A percentile compares a stretch with the other conserved stretches of the same genome.
Conservation (phyloP, 2,888 invertebrate genomes). For the Watsonalla cultraria region DNA sequence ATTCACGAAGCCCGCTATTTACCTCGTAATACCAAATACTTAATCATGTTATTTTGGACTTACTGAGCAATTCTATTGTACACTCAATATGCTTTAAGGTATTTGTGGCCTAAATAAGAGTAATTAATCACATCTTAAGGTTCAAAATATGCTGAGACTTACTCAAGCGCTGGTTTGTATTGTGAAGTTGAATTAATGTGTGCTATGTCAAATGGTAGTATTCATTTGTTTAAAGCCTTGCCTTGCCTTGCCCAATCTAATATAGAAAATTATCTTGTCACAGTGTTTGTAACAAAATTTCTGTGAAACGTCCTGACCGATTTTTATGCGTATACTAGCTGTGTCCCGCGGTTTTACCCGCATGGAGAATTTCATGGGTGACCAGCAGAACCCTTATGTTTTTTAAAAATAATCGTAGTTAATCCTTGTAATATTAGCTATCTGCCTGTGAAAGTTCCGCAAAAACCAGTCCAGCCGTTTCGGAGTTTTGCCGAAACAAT, state of each 20-base stretch:
- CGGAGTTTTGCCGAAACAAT: too few relatives aligned
- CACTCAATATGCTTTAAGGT: constrained; percentile 14
- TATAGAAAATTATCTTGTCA: too few relatives aligned
- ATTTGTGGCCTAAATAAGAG: constrained; percentile 15
- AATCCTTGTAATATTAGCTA: too few relatives aligned
- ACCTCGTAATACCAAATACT: not conserved
- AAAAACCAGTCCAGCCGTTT: too few relatives aligned
- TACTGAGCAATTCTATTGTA: constrained; percentile 12
- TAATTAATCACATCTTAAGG: constrained; percentile 27
- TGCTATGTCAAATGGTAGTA: constrained; percentile 52
- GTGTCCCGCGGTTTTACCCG: too few relatives aligned
- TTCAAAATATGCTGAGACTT: constrained; percentile 24
- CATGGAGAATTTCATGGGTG: too few relatives aligned
- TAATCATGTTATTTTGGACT: not conserved
- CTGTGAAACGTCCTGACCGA: too few relatives aligned
- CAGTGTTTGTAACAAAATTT: too few relatives aligned
- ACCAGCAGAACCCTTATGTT: too few relatives aligned
- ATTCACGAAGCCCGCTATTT: not conserved
- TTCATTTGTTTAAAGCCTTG: constrained; percentile 32
- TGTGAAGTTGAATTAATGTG: constrained; percentile 65
- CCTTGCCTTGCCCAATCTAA: not conserved
- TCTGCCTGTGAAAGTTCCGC: too few relatives aligned
- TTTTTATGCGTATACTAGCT: too few relatives aligned
- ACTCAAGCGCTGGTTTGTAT: constrained; percentile 52
- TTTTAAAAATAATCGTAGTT: too few relatives aligned